Base-by-base conservation (phyloP, 2,888 invertebrate species). In the Sarcophaga carnaria region DNA sequence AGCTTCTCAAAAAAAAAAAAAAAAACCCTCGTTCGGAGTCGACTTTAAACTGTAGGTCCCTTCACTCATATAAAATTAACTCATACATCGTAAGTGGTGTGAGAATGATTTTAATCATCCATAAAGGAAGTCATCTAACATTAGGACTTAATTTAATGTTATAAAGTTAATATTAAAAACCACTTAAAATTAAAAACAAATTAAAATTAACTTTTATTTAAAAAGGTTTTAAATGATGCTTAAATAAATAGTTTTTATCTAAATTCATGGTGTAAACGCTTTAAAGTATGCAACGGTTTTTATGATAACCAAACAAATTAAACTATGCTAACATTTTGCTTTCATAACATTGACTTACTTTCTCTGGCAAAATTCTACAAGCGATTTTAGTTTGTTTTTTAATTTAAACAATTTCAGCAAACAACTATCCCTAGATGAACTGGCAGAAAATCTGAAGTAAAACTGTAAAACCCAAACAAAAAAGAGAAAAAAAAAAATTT, bases 361-460 rank as follows among this genome's bases (percentile, higher is more conserved):
- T 63, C 17, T 54, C 54, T 64, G 72, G 72, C 45, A 17, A 47
- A 67, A 67, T 67, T 66, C 66, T 67, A 60, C 47, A 59, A 80
- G 60, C 69, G 25, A 14, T 62, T 22, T 22, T 54, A 72, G 54
- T 74, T 75, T 54, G 22, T 37, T 81, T 81, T 37, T 75, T 70
- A 71, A 64, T 79, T 79, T 79, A 71, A 79, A 69, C 49, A 67
- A 67, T 75, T 75, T 79, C 27, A 54, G 62, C 78, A 80, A 69
- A 69, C 80, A 81, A 69, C 49, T 69, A 63, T 75, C 62, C 37
- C 75, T 75, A 75, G 75, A 75, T 75, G 67, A 69, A 80, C 74
- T 74, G 14, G 22, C 12, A 54, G 54, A 54, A 54, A 54, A 54
- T 54, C 54, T 63, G 27, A 37, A 79, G 71, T 71, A 71, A 63